Percentiles rank a stretch among this genome's conserved stretches.
Evolutionary conservation across 2,797 vertebrate species (phyloP).

Genomic region (Agapornis canus): DNA sequence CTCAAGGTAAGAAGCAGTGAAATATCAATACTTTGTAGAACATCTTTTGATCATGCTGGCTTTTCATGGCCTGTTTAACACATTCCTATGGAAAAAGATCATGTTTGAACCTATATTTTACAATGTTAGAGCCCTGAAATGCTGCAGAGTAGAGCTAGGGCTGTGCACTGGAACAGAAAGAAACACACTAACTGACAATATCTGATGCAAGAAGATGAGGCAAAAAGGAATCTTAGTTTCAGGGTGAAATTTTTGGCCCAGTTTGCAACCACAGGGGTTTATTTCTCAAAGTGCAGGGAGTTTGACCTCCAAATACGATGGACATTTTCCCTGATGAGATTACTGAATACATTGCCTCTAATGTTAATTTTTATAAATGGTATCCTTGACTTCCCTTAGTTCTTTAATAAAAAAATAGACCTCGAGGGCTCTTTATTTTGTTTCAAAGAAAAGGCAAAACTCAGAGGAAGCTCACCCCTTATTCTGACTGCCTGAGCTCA

Average conservation of each 20-base stretch:
- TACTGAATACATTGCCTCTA: neutral
- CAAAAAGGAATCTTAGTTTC: neutral
- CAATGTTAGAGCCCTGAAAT: slow-evolving; percentile 18
- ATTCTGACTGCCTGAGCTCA: accelerated
- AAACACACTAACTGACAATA: neutral
- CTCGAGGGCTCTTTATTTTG: accelerated
- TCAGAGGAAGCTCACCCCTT: neutral
- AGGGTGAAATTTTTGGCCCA: neutral
- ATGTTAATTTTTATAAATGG: neutral
- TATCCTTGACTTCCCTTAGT: neutral
- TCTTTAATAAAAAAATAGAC: neutral
- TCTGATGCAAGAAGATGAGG: neutral
- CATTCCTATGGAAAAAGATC: slow-evolving; percentile 70
- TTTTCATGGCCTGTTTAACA: slow-evolving; percentile 70
- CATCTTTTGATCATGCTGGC: slow-evolving; percentile 64
- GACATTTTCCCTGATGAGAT: neutral
- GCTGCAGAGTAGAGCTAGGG: slow-evolving; percentile 53
- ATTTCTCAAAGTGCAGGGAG: neutral
- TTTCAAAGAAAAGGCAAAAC: neutral
- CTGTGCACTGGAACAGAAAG: slow-evolving; percentile 49
- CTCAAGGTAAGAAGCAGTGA: slow-evolving; percentile 69
- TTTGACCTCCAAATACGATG: neutral
- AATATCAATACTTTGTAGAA: slow-evolving; percentile 66
- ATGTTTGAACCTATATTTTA: slow-evolving; percentile 21
- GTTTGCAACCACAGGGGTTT: neutral